phyloP scores from a whole-genome alignment of 2,113 vertebrate genomes.

The Excalfactoria chinensis region DNA sequence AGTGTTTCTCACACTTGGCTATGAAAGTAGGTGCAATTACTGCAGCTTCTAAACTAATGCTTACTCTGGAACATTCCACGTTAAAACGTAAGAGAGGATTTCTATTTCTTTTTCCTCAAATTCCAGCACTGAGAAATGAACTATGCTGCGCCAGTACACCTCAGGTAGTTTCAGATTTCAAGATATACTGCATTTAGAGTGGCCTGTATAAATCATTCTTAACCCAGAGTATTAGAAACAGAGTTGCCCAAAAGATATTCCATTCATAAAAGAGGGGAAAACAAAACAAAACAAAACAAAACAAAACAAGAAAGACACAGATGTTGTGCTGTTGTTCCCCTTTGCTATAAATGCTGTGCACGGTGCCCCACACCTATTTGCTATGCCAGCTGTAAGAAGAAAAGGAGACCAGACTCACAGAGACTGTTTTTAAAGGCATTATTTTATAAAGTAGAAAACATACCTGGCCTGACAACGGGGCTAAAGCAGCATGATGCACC shows the following conservation, averaged over 20 bases:
- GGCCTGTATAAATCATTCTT: constrained; percentile 45
- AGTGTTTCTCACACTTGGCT: not conserved
- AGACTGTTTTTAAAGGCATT: not conserved
- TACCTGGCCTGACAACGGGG: not conserved
- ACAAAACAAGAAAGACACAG: no score
- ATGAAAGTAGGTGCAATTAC: constrained; percentile 30
- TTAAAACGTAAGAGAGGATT: constrained; percentile 15
- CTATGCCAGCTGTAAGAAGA: not conserved
- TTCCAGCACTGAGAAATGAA: constrained; percentile 17
- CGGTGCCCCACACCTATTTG: not conserved
- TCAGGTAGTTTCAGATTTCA: constrained; percentile 45
- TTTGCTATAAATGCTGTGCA: not conserved
- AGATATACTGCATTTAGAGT: constrained; percentile 30
- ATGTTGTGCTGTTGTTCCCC: constrained; percentile 17
- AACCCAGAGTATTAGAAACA: constrained; percentile 38
- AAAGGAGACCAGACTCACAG: not conserved
- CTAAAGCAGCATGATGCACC: not conserved
- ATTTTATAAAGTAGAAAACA: not conserved
- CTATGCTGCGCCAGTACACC: constrained; percentile 38
- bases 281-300: no score
- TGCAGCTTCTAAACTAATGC: constrained; percentile 26
- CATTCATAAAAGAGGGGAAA: not conserved
- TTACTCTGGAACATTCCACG: not conserved
- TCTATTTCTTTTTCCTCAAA: constrained; percentile 2
- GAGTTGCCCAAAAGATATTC: constrained; percentile 19